A percentile compares a stretch with the other conserved stretches of the same genome.
These are phyloP conservation scores for Neria commutata DNA, from an alignment of 2,888 invertebrate genomes.

Conservation along the genomic window DNA sequence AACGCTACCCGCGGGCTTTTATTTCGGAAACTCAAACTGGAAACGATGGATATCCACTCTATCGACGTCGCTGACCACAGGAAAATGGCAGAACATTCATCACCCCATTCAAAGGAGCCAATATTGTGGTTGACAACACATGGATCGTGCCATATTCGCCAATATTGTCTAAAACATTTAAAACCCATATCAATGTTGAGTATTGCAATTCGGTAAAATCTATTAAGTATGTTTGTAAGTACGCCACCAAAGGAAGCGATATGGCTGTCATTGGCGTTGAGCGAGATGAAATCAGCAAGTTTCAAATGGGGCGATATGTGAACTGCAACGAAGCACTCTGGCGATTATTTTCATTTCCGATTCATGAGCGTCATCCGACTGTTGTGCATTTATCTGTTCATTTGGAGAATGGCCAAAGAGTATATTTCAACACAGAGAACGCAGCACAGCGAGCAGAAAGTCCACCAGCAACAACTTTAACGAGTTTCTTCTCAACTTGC, in stretches of 20 bases:
- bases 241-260: no score
- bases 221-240: no score
- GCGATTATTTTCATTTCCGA: slow-evolving; percentile 28
- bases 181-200: no score
- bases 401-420: slow-evolving; percentile 35
- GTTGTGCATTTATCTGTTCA: slow-evolving; percentile 26
- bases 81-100: neutral
- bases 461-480: slow-evolving; percentile 39
- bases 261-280: no score
- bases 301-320: slow-evolving; percentile 38
- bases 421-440: slow-evolving; percentile 31
- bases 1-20: neutral
- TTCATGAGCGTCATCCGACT: slow-evolving; percentile 17
- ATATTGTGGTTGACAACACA: slow-evolving; percentile 16
- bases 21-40: neutral
- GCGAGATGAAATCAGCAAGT: slow-evolving; percentile 19
- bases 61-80: neutral
- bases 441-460: slow-evolving; percentile 31
- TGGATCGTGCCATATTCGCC: no score
- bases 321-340: no score
- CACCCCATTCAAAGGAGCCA: slow-evolving; percentile 18
- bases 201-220: no score
- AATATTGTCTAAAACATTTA: no score
- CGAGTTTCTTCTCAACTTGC: slow-evolving; percentile 49
- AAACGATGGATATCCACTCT: neutral